Percentiles rank a stretch among this genome's conserved stretches.
These are phyloP conservation scores for Arenaria interpres DNA, from an alignment of 2,113 vertebrate species.

Conservation along the genomic window DNA sequence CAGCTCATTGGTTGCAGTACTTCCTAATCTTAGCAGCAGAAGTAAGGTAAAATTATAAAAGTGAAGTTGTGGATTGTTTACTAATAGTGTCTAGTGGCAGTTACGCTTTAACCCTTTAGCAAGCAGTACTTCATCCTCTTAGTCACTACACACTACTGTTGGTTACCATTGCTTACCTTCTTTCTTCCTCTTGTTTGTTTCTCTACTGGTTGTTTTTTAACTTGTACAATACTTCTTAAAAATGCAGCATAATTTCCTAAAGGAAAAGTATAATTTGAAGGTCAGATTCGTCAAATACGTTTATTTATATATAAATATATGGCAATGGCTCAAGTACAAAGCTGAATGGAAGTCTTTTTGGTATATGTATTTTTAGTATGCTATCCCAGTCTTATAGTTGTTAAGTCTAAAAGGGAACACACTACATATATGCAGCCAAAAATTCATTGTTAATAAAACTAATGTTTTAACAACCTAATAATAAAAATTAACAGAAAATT, in stretches of 20 bases:
- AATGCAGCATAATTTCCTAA: not conserved
- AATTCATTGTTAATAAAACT: not conserved
- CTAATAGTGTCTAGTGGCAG: not conserved
- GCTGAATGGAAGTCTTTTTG: not conserved
- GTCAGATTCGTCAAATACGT: not conserved
- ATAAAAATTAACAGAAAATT: not conserved
- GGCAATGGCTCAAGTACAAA: not conserved
- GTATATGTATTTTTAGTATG: not conserved
- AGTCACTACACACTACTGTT: not conserved
- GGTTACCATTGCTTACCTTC: not conserved
- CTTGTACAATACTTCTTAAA: not conserved
- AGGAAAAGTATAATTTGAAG: not conserved
- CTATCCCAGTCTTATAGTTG: not conserved
- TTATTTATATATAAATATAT: not conserved
- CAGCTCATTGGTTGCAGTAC: not conserved
- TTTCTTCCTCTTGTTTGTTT: not conserved
- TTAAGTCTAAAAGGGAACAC: not conserved
- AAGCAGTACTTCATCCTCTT: not conserved
- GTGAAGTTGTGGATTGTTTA: not conserved
- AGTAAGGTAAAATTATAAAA: not conserved
- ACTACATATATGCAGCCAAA: not conserved
- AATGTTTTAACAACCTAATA: not conserved
- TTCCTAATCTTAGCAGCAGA: not conserved
- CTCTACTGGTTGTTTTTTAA: not conserved
- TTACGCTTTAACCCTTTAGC: not conserved